A percentile compares a stretch with the other conserved stretches of the same genome.
phyloP scores from a whole-genome alignment of 2,797 vertebrate species.

The Melanotaenia trifasciata region DNA sequence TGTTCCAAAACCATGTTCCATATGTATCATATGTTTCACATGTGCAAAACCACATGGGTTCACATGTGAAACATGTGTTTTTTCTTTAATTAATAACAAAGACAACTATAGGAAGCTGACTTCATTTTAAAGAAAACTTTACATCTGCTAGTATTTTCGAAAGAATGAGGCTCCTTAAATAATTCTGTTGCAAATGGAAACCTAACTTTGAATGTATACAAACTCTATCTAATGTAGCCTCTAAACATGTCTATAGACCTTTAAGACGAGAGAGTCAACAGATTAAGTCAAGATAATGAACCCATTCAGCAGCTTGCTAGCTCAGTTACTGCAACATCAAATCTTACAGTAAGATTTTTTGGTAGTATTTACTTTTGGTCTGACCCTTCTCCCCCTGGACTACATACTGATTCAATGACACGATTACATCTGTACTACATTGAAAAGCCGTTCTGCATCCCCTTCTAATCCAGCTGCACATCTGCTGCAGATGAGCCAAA shows the following conservation, averaged over 20 bases:
- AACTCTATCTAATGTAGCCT: background rate
- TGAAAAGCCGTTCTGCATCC: constrained; percentile 70
- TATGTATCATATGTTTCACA: too few relatives aligned
- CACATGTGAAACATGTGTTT: too few relatives aligned
- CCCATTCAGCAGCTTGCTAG: constrained; percentile 18
- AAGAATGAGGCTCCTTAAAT: too few relatives aligned
- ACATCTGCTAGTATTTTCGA: background rate
- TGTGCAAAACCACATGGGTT: too few relatives aligned
- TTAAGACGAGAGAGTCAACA: background rate
- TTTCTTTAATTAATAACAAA: background rate
- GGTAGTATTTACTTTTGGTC: constrained; percentile 66
- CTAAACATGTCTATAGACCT: background rate
- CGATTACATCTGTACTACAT: constrained; percentile 79
- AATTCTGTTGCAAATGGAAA: background rate
- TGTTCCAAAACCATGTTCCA: too few relatives aligned
- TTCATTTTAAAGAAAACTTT: background rate
- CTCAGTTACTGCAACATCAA: constrained; percentile 3
- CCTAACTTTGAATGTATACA: background rate
- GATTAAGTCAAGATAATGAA: constrained; percentile 16
- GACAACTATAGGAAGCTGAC: background rate
- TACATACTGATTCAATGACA: constrained; percentile 81
- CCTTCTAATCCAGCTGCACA: constrained; percentile 75
- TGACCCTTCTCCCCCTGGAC: constrained; percentile 56
- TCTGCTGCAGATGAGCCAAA: constrained; percentile 79
- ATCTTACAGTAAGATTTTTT: constrained; percentile 42